Conservation (phyloP, 2,888 invertebrate genomes). For the Pediacus dermestoides region DNA sequence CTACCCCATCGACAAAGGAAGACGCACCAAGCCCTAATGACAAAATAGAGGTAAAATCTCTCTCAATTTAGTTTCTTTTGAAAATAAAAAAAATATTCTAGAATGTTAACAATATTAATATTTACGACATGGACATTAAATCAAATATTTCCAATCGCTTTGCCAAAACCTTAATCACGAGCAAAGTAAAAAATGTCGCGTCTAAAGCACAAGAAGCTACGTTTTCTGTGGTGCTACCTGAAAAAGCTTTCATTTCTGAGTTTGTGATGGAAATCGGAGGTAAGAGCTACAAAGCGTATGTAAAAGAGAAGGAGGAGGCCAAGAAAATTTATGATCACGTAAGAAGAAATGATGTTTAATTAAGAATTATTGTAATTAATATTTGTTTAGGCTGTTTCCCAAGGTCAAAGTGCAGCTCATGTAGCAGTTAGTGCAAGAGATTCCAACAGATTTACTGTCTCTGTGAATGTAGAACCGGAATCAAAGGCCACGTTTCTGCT, state of each 20-base stretch:
- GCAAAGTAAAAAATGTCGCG: conserved; percentile 61
- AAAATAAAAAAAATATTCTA: too few relatives aligned
- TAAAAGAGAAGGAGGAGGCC: conserved; percentile 63
- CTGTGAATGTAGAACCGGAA: conserved; percentile 60
- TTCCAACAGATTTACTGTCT: conserved; percentile 63
- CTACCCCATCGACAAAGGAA: too few relatives aligned
- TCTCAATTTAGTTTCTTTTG: too few relatives aligned
- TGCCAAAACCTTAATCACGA: conserved; percentile 62
- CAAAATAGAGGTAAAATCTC: too few relatives aligned
- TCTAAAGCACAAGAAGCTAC: conserved; percentile 59
- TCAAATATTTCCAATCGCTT: conserved; percentile 64
- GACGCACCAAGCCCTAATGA: too few relatives aligned
- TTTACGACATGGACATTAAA: conserved; percentile 59
- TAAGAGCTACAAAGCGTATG: conserved; percentile 61
- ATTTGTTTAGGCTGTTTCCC: too few relatives aligned
- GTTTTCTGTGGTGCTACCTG: conserved; percentile 65
- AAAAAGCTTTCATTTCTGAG: conserved; percentile 67
- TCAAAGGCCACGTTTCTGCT: conserved; percentile 62
- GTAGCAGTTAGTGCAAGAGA: conserved; percentile 61
- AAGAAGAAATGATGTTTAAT: neutral
- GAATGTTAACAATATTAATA: too few relatives aligned
- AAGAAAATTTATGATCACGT: conserved; percentile 49
- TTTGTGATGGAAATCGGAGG: conserved; percentile 66
- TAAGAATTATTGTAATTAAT: too few relatives aligned
- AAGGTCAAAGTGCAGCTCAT: conserved; percentile 55